Conservation (phyloP, 1,140 invertebrate species). For the Drosophila subobscura region DNA sequence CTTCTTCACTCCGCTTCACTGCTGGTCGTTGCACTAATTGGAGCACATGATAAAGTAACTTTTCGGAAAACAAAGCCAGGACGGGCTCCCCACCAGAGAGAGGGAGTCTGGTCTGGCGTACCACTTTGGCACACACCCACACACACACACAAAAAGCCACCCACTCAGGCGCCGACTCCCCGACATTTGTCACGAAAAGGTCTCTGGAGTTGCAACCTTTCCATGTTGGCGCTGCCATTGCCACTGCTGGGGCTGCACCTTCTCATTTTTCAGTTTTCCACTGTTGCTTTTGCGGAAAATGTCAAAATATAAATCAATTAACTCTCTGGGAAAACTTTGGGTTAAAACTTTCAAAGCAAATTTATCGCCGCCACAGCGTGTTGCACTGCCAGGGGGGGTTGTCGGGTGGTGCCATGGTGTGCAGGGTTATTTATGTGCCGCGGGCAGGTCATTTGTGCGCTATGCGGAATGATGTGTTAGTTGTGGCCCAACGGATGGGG, state of each 20-base stretch:
- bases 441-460: constrained; percentile 25
- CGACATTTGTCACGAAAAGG: constrained; percentile 76
- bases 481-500: constrained; percentile 33
- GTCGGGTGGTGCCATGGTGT: constrained; percentile 18
- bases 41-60: constrained; percentile 81
- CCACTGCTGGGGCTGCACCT: constrained; percentile 34
- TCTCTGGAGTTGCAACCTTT: constrained; percentile 63
- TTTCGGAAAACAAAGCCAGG: constrained; percentile 38
- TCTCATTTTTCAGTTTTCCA: constrained; percentile 35
- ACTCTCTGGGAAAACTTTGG: constrained; percentile 63
- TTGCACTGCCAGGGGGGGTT: constrained; percentile 1
- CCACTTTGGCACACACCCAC: constrained; percentile 18
- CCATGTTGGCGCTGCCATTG: not conserved
- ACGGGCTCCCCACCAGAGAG: too few relatives aligned
- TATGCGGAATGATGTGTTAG: constrained; percentile 30
- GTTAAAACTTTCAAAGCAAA: constrained; percentile 56
- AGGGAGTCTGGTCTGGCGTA: constrained; percentile 18
- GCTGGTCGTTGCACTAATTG: constrained; percentile 62
- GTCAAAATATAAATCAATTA: constrained; percentile 80
- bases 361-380: constrained; percentile 40
- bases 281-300: constrained; percentile 55
- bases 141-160: constrained; percentile 30
- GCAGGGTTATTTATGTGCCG: constrained; percentile 31
- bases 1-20: not conserved
- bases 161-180: constrained; percentile 33